A percentile compares a stretch with the other conserved stretches of the same genome.
These are phyloP conservation scores for Sphaerodactylus townsendi DNA, from an alignment of 2,113 vertebrate species.

Conservation along the genomic window DNA sequence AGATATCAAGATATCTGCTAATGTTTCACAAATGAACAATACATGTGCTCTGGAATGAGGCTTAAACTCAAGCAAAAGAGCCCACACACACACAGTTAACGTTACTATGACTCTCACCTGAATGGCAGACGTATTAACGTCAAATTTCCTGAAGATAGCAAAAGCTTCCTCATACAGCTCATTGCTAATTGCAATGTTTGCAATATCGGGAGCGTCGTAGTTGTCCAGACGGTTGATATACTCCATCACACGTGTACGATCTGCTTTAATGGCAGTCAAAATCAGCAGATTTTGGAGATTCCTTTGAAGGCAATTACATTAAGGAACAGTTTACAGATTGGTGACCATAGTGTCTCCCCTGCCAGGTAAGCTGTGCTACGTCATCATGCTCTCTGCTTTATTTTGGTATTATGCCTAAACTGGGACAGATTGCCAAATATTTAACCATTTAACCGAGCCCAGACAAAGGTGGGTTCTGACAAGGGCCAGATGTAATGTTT, in stretches of 20 bases:
- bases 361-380: no score
- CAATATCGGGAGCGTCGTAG: slow-evolving; percentile 91
- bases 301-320: slow-evolving; percentile 66
- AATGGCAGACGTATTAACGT: slow-evolving; percentile 90
- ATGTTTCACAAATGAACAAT: background rate
- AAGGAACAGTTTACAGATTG: background rate
- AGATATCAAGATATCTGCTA: background rate
- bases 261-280: slow-evolving; percentile 91
- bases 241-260: slow-evolving; percentile 91
- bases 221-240: slow-evolving; percentile 91
- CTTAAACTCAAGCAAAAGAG: background rate
- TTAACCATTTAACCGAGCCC: no score
- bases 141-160: slow-evolving; percentile 91
- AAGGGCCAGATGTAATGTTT: no score
- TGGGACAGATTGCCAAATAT: no score
- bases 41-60: background rate
- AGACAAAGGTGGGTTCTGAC: no score
- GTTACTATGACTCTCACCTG: slow-evolving; percentile 74
- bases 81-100: no score
- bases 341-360: no score
- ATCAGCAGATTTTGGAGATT: slow-evolving; percentile 95
- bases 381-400: no score
- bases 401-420: no score
- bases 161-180: slow-evolving; percentile 93
- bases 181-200: slow-evolving; percentile 90